Percentiles rank a stretch among this genome's conserved stretches.
Evolutionary conservation across 1,140 invertebrate genomes (phyloP).

Genomic region (Brachionus paranguensis): DNA sequence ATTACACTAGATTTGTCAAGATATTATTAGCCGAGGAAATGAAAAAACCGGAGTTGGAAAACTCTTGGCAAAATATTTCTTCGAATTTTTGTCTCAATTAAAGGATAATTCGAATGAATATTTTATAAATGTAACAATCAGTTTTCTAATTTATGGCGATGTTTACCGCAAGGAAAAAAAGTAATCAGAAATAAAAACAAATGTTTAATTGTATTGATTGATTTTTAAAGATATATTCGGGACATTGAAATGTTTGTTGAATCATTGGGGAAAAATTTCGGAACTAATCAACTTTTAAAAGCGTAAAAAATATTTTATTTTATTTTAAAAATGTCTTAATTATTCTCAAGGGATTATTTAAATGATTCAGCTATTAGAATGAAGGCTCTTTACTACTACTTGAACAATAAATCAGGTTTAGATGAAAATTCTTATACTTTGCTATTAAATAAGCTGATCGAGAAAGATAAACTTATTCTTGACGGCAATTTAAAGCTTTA

Average conservation of each 20-base stretch:
- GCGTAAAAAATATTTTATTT: neutral
- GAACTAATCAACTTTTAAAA: conserved; percentile 28
- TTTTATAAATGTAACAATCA: neutral
- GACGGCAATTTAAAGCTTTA: neutral
- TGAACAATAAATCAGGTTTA: neutral
- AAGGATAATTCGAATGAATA: neutral
- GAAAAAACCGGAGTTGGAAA: conserved; percentile 18
- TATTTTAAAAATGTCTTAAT: no score
- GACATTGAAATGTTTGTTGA: conserved; percentile 39
- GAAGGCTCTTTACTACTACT: neutral
- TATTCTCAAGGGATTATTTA: neutral
- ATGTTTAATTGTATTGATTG: neutral
- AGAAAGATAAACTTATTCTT: conserved; percentile 8
- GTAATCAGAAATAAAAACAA: neutral
- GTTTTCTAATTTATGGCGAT: conserved; percentile 21
- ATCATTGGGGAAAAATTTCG: neutral
- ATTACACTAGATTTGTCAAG: neutral
- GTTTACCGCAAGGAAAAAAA: conserved; percentile 33
- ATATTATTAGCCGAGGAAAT: neutral
- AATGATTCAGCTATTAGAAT: conserved; percentile 19
- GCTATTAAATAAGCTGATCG: neutral
- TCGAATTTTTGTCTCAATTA: neutral
- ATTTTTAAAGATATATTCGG: neutral
- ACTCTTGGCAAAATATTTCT: neutral
- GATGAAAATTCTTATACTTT: neutral